Evolutionary conservation across 1,140 invertebrate genomes (phyloP), one percentile per base, ranked within the genome.

Genomic region (Stegodyphus dumicola): DNA sequence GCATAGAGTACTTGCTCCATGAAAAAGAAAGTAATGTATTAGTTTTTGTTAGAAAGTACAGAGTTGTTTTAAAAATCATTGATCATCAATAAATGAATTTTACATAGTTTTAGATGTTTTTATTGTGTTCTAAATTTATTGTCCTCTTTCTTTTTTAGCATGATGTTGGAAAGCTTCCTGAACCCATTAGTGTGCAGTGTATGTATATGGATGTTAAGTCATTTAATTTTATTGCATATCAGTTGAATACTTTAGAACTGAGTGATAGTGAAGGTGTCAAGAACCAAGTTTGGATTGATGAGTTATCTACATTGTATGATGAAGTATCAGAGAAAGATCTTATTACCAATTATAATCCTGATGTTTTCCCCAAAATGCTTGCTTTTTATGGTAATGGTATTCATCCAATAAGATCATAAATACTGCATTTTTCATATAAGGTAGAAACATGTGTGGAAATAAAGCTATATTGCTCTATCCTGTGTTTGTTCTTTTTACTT

Each of bases 211-310:
- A 81, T n/a, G 33, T 74, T 5, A 77, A 74, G 17, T 15, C 53
- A 1, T 77, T 74, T 15, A 70, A 81, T 54, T 83, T 86, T 17
- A 17, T 86, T 7, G 86, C 80, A 6, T 88, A 85, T 64, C 87
- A 88, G 54, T 51, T 88, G 18, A 88, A 88, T 54, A 88, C 87
- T 60, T 64, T 88, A 13, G 85, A 87, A 18, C 51, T 88, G 7
- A 77, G 49, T 2, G 9, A 79, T 48, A 54, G 66, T 54, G 71
- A 87, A 10, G 87, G 87, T 15, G 54, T 88, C 4, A 88, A 88
- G 56, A 88, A 88, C 54, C 87, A 87, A 77, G 74, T 80, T 15
- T 88, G 87, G 87, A 18, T 88, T 6, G 87, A 88, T 60, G 74
- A 76, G 18, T 18, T 74, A n/a, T 6, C 49, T 3, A 6, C 10